Evolutionary conservation across 2,797 vertebrate genomes (phyloP), one percentile per base, ranked within the genome.

Genomic region (Chrysocyon brachyurus): DNA sequence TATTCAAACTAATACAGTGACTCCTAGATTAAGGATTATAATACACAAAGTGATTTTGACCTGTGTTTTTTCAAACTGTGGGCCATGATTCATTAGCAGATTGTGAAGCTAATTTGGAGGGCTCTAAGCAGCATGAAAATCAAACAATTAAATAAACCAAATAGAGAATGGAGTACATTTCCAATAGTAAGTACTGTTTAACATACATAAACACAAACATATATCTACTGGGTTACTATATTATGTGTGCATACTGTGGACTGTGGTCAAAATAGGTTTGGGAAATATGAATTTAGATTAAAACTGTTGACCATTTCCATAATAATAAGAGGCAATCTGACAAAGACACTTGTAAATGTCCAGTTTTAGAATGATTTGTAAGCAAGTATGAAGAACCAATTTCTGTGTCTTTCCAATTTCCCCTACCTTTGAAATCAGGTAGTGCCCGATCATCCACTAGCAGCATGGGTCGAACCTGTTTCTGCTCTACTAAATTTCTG

Each of bases 371-470:
- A 72, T 64, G 40, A 86, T 16, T 90, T 87, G 64, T 22, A 78
- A 78, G 52, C 24, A 89, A 61, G 77, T 46, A 75, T 9, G 3
- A 90, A 96, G 57, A 95, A 19, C 19, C 49, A 54, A 73, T 77
- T 66, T 81, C 57, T 54, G 68, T 54, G 86, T 83, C 6, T 63
- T 91, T 33, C 82, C 40, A 46, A 82, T 56, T 36, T 90, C 36
- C 54, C 96, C 93, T 98, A 99, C 99, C 99, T 98, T 97, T 94
- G 96, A 99, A 99, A 97, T 99, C 99, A 84, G 99, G 99, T 92
- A 99, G 98, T 1, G 99, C 99, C 3, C 99, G 99, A 31, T 99
- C 98, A 0, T 99, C 99, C 97, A 99, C 98, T 91, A 99, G 98
- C 90, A 99, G 98, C 97, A 99, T 98, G 1, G 99, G 99, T 31